Percentiles rank a stretch among this genome's conserved stretches.
Evolutionary conservation across 2,113 vertebrate genomes (phyloP).

Genomic region (Cavia aperea): DNA sequence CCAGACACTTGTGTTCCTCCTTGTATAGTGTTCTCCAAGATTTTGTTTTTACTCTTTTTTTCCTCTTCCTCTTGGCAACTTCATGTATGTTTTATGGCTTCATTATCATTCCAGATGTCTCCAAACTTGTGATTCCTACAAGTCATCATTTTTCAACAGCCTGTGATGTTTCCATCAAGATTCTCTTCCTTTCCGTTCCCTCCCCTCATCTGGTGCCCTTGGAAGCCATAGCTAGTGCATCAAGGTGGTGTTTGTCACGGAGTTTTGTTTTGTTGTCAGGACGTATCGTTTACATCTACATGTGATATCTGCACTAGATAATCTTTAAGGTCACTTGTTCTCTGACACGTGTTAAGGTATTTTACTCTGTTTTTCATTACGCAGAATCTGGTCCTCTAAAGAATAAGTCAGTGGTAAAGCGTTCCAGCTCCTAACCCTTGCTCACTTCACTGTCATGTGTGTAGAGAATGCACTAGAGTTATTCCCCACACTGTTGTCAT

Average conservation of each 20-base stretch:
- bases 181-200: neutral
- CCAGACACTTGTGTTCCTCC: neutral
- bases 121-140: neutral
- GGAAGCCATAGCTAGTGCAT: neutral
- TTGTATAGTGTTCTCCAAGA: neutral
- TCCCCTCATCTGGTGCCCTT: neutral
- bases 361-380: neutral
- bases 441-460: neutral
- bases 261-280: neutral
- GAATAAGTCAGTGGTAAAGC: neutral
- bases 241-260: neutral
- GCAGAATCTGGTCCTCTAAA: neutral
- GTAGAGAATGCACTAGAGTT: neutral
- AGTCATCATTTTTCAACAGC: neutral
- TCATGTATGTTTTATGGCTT: neutral
- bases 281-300: neutral
- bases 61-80: neutral
- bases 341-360: neutral
- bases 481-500: neutral
- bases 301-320: neutral
- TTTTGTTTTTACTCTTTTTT: slow-evolving; percentile 20
- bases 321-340: neutral
- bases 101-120: slow-evolving; percentile 38
- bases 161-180: neutral
- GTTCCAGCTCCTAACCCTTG: neutral